Evolutionary conservation across 2,888 invertebrate genomes (phyloP), one percentile per base, ranked within the genome.

Genomic region (Listrodromus nycthemerus): DNA sequence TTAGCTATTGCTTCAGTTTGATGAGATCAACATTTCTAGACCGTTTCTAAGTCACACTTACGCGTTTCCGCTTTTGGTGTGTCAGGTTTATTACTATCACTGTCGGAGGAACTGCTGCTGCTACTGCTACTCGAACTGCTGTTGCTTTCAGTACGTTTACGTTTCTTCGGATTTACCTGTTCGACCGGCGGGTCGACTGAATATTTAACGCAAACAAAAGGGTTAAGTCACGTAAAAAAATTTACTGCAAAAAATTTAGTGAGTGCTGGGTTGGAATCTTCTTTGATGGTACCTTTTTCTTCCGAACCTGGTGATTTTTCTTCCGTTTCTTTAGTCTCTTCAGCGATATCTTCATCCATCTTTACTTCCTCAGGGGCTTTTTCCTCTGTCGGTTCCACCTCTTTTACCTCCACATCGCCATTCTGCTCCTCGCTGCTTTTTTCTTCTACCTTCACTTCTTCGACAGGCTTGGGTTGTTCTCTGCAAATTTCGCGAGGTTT

Each of bases 91-190:
- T 95, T 95, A 71, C 93, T 94, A 69, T 94, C 94, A 78, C 94
- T 94, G 79, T 94, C 94, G 41, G 93, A 93, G 58, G 92, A 93
- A 75, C 91, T 92, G 71, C 91, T 93, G 50, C 91, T 92, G 61
- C 94, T 94, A 10, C 94, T 94, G 45, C 93, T 94, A 85, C 94
- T 94, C 82, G 94, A 94, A 85, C 94, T 94, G 83, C 94, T 94
- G 45, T 94, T 94, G n/a, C 95, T 95, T 74, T 93, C 94, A 0
- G 94, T 94, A 33, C 94, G 94, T 90, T 94, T 95, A 88, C 89
- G 94, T 89, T 92, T 95, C 94, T 87, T 95, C 93, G 86, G 88
- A 90, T 91, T 94, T 0, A 89, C 91, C 19, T 61, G 66, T 78
- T 94, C 94, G 67, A 92, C 93, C 10, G 93, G 92, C 86, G 91